Base-by-base conservation (phyloP, 2,888 invertebrate species). In the Elaeidobius kamerunicus region DNA sequence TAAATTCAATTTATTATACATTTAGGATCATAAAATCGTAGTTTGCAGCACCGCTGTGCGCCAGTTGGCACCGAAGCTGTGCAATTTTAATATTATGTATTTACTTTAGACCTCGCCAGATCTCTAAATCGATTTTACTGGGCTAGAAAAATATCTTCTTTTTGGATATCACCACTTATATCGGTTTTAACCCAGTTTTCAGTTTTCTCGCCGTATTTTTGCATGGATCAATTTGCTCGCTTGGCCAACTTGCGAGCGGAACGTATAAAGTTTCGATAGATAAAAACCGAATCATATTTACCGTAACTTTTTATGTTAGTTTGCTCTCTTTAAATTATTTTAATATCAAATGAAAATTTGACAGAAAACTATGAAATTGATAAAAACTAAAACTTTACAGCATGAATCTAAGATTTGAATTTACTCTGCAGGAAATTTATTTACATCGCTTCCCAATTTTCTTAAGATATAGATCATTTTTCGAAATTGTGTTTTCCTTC, bases 1-100 rank as follows among this genome's bases (percentile, higher is more conserved):
- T 55, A 55, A 55, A 55, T 55, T 51, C 55, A 55, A 55, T 55
- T 55, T 55, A 55, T 55, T 50, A 50, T 35, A 41, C 55, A 50
- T 55, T 51, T 46, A 51, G 32, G 50, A 51, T 42, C 34, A 55
- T 55, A 55, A 55, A 55, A 55, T 46, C 38, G 36, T 51, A 51
- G 55, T 50, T 51, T 50, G 44, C 52, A 53, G 52, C 49, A 41
- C 40, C 41, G 34, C 42, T 34, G 38, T 15, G 52, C 55, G 50
- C 50, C 55, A 55, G 55, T 55, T 55, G 55, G 55, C 55, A 50
- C 49, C 19, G 38, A 19, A 46, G 52, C 46, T 46, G 16, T 52
- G 42, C 52, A 46, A 41, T 52, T 52, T 52, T 52, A 52, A 52
- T 52, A 45, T 45, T 52, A 44, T 41, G 52, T 52, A 52, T 52